Percentiles rank a stretch among this genome's conserved stretches.
These are phyloP conservation scores for Pterostichus madidus DNA, from an alignment of 2,888 invertebrate genomes.

Conservation along the genomic window DNA sequence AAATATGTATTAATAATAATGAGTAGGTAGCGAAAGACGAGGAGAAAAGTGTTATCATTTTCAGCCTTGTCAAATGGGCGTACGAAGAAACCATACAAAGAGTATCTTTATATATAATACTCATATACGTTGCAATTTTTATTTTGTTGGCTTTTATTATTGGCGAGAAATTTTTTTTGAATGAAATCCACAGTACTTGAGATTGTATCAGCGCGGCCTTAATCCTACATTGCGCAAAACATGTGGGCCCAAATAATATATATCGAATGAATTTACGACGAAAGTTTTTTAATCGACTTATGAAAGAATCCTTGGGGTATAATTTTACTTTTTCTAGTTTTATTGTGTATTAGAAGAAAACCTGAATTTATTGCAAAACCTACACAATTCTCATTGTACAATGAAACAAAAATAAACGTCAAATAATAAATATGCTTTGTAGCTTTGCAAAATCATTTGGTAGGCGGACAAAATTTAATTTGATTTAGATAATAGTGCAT, in stretches of 20 bases:
- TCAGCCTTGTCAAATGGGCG: slow-evolving; percentile 31
- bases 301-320: slow-evolving; percentile 34
- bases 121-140: slow-evolving; percentile 43
- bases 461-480: slow-evolving; percentile 48
- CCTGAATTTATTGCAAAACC: slow-evolving; percentile 40
- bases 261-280: slow-evolving; percentile 28
- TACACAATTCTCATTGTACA: slow-evolving; percentile 43
- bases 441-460: slow-evolving; percentile 22
- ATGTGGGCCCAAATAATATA: slow-evolving; percentile 43
- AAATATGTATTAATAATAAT: slow-evolving; percentile 47
- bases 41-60: slow-evolving; percentile 7
- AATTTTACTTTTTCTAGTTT: slow-evolving; percentile 44
- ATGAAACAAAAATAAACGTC: neutral
- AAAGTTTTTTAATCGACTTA: slow-evolving; percentile 38
- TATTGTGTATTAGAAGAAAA: slow-evolving; percentile 27
- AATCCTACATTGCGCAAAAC: slow-evolving; percentile 29
- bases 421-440: slow-evolving; percentile 19
- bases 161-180: neutral
- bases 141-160: slow-evolving; percentile 29
- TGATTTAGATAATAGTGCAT: slow-evolving; percentile 41
- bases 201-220: slow-evolving; percentile 35
- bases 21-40: slow-evolving; percentile 34
- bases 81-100: neutral
- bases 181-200: neutral
- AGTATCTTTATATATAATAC: slow-evolving; percentile 5